Evolutionary conservation across 2,797 vertebrate species (phyloP), one percentile per base, ranked within the genome.

Genomic region (Sus cebifrons): DNA sequence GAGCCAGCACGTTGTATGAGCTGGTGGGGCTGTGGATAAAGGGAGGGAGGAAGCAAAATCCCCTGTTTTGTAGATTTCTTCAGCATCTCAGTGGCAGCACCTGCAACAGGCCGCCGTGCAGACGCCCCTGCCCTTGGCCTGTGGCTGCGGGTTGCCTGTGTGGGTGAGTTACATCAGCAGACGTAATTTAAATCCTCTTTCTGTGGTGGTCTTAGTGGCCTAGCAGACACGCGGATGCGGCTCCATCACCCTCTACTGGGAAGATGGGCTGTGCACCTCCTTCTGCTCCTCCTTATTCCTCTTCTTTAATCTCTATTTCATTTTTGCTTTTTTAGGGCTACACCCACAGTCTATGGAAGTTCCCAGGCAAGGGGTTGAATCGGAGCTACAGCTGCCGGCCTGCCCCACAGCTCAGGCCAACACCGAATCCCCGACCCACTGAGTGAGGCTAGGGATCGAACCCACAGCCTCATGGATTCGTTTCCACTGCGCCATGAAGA

Each of bases 181-280:
- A 32, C 14, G 14, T 10, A 74, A 29, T 15, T 40, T 11, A 74
- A 29, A 60, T 67, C 5, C 29, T 79, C 52, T 44, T 9, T n/a
- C 11, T 23, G 3, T 29, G 44, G 18, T 60, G 29, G 15, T 54
- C 64, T 75, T 52, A 58, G 36, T 95, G 71, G 16, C 54, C 65
- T 0, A 25, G 71, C 17, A 91, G 64, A 62, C 7, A 15, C 9
- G 29, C 2, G 15, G 18, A 15, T 1, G 20, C 44, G 23, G 4
- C 18, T 23, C 23, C 16, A 6, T 8, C 40, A 2, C 1, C 0
- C 36, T 14, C 25, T 62, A 15, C 70, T 40, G 11, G 21, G 62
- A 32, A 65, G 11, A 36, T 0, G 0, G 10, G 5, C 23, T 52
- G 29, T 2, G 20, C 64, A 70, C 44, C n/a, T 14, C 18, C 5